phyloP scores from a whole-genome alignment of 2,797 vertebrate species.

The Tapera naevia region DNA sequence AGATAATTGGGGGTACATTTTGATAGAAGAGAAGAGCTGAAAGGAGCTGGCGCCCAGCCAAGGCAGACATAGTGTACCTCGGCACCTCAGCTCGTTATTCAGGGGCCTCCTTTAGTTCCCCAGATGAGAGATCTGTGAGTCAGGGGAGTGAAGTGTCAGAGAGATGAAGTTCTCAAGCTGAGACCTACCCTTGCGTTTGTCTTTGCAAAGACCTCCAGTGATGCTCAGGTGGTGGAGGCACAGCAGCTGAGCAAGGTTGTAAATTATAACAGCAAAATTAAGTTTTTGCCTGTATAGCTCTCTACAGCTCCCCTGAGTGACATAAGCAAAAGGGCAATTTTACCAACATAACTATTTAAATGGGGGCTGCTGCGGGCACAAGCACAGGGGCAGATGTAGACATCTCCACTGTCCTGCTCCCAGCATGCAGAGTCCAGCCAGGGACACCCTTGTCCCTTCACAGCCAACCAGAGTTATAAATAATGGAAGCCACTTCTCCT shows the following conservation, averaged over 20 bases:
- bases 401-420: not conserved
- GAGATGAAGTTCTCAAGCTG: not conserved
- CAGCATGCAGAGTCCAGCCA: not conserved
- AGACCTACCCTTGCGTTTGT: not conserved
- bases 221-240: not conserved
- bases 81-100: not conserved
- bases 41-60: not conserved
- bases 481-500: not conserved
- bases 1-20: accelerated
- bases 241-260: not conserved
- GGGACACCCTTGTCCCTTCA: not conserved
- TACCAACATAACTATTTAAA: not conserved
- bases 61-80: accelerated
- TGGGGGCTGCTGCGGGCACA: not conserved
- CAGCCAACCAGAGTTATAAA: not conserved
- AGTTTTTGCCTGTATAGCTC: not conserved
- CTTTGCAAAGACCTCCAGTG: not conserved
- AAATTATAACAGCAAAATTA: not conserved
- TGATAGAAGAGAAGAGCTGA: not conserved
- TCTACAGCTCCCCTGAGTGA: not conserved
- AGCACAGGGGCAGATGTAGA: not conserved
- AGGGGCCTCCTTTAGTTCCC: not conserved
- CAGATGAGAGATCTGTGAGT: not conserved
- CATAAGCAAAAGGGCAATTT: not conserved
- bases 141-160: not conserved